Evolutionary conservation across 2,888 invertebrate genomes (phyloP).

Genomic region (Drosophila paramelanica): DNA sequence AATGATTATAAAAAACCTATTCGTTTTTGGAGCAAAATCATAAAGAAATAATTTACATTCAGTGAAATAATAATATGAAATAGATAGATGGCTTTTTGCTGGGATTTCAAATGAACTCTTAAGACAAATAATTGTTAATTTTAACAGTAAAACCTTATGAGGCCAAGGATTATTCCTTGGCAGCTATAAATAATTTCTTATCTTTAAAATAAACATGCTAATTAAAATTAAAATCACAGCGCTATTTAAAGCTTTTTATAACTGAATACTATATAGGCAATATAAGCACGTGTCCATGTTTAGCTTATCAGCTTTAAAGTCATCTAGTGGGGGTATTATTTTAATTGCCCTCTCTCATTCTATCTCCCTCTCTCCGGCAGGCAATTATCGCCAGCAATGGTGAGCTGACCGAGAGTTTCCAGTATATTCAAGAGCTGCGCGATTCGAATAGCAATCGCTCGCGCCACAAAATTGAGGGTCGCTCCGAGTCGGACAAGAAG

Average conservation of each 20-base stretch:
- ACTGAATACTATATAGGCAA: background rate
- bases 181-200: background rate
- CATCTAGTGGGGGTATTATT: slow-evolving; percentile 3
- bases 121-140: no score
- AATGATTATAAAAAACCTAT: no score
- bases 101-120: no score
- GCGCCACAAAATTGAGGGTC: slow-evolving; percentile 90
- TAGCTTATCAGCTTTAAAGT: slow-evolving; percentile 16
- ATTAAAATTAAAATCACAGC: background rate
- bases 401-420: slow-evolving; percentile 94
- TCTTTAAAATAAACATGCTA: background rate
- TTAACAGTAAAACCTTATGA: no score
- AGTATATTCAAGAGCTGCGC: slow-evolving; percentile 97
- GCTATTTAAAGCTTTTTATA: background rate
- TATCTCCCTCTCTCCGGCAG: slow-evolving; percentile 85
- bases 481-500: slow-evolving; percentile 87
- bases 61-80: no score
- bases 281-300: background rate
- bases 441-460: slow-evolving; percentile 88
- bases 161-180: background rate
- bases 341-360: background rate
- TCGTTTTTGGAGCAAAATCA: no score
- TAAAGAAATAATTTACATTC: no score
- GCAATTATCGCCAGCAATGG: slow-evolving; percentile 99
- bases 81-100: no score